phyloP scores from a whole-genome alignment of 1,140 invertebrate genomes.

The Microplitis demolitor region DNA sequence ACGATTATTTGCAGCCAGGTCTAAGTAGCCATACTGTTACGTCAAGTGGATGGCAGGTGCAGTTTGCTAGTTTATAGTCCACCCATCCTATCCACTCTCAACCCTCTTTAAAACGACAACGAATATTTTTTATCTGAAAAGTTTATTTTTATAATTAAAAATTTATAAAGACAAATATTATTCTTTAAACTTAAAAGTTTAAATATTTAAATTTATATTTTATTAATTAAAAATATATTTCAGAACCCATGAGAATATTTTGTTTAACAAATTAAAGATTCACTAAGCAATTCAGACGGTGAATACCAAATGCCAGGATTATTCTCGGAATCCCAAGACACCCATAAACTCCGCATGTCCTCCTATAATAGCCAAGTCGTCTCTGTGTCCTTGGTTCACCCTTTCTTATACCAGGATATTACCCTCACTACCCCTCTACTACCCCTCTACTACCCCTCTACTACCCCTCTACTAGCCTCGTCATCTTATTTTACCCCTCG shows the following conservation, averaged over 20 bases:
- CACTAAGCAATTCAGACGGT: not conserved
- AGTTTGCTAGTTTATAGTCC: slow-evolving; percentile 22
- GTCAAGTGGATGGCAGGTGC: slow-evolving; percentile 22
- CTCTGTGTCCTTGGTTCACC: not conserved
- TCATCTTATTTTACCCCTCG: not conserved
- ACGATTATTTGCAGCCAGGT: slow-evolving; percentile 33
- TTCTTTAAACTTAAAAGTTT: too few species aligned
- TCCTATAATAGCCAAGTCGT: slow-evolving; percentile 23
- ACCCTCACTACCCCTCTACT: too few species aligned
- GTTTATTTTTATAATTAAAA: not conserved
- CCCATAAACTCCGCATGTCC: slow-evolving; percentile 16
- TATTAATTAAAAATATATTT: too few species aligned
- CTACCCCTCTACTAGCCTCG: not conserved
- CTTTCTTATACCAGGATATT: not conserved
- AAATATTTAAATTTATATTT: not conserved
- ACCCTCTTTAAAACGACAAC: slow-evolving; percentile 2
- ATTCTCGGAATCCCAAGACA: slow-evolving; percentile 6
- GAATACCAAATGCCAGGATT: slow-evolving; percentile 12
- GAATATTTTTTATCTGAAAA: not conserved
- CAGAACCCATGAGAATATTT: not conserved
- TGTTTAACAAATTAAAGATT: slow-evolving; percentile 8
- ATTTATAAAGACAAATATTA: not conserved
- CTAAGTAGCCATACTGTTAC: slow-evolving; percentile 5
- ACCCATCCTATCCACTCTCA: not conserved
- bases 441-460: not conserved